Base-by-base conservation (phyloP, 2,888 invertebrate species). In the Drosophila mimetica region DNA sequence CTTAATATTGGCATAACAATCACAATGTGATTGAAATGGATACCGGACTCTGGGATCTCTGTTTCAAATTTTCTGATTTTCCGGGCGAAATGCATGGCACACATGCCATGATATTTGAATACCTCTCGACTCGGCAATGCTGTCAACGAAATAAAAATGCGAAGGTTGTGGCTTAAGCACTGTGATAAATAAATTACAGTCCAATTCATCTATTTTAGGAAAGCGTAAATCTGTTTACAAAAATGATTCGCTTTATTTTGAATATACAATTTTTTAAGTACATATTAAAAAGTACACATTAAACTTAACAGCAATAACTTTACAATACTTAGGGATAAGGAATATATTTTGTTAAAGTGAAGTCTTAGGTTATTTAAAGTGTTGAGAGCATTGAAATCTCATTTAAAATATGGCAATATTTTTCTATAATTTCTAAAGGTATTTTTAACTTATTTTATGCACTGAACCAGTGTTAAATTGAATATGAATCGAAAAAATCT, bases 21-120 rank as follows among this genome's bases (percentile, higher is more conserved):
- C 42, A 42, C 16, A 50, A 16, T 22, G 30, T 34, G 36, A 55
- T 46, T 55, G 57, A 57, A 60, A 57, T 60, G 30, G 57, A 57
- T 25, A 5, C 28, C 11, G 18, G 8, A 28, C n/a, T 37, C n/a
- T 28, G 34, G 11, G 18, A 6, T 28, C n/a, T 37, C n/a, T 28
- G 34, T 42, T 30, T 65, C 37, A 37, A 22, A 47, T 39, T 20
- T 46, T 14, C 28, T 7, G 36, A 22, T 22, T 25, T 57, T 34
- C 47, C n/a, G 32, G 0, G 20, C 8, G 8, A 41, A 50, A 30
- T 8, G 18, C 16, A 46, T 60, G 42, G 30, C 42, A 20, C 28
- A 42, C 34, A 22, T 32, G 46, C 37, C 30, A 39, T 7, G 16
- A 30, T 28, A 46, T 60, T 20, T 57, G 20, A 51, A 64, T 64